phyloP scores from a whole-genome alignment of 2,113 vertebrate genomes.

The Spheniscus mendiculus region DNA sequence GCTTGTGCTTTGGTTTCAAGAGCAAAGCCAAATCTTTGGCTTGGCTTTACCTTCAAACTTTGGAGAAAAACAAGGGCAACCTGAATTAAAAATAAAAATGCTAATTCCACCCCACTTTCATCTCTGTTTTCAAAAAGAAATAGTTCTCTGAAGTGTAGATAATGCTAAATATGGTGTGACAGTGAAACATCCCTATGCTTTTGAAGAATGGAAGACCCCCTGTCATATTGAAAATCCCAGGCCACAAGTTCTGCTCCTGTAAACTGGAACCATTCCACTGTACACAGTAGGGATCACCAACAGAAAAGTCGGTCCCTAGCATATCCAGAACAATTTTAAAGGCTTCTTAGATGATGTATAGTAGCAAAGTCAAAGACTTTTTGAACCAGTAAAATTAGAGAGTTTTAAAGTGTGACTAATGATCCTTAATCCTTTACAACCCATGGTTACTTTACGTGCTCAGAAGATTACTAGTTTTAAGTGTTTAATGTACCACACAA shows the following conservation, averaged over 20 bases:
- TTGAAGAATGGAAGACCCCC: neutral
- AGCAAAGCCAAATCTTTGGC: neutral
- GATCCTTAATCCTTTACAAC: neutral
- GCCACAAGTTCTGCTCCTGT: neutral
- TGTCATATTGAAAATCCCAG: neutral
- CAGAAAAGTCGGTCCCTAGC: neutral
- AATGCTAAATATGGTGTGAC: neutral
- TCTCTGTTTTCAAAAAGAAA: neutral
- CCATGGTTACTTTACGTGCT: neutral
- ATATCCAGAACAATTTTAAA: neutral
- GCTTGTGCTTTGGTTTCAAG: neutral
- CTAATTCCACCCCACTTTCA: neutral
- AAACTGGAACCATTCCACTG: neutral
- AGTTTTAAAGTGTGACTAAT: neutral
- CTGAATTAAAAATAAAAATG: constrained; percentile 28
- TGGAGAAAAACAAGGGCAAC: neutral
- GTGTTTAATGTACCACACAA: neutral
- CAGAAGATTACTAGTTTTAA: neutral
- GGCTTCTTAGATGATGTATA: neutral
- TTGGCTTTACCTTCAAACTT: neutral
- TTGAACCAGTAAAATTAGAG: neutral
- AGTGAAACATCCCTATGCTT: neutral
- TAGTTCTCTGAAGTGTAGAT: neutral
- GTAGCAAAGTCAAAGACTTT: neutral
- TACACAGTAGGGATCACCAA: neutral